Evolutionary conservation across 2,888 invertebrate species (phyloP).

Genomic region (Ethmia dodecea): DNA sequence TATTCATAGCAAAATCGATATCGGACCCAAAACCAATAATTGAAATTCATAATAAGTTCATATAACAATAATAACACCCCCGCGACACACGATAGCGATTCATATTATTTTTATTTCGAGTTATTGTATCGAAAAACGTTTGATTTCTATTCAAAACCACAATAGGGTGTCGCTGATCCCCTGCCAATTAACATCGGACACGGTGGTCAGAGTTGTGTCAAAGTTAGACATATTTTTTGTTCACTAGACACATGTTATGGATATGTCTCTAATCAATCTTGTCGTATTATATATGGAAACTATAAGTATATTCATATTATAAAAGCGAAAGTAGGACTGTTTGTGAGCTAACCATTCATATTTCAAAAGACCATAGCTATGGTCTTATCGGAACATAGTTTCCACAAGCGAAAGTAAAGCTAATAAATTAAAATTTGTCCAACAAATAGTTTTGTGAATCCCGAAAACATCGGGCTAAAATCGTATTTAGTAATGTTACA

Average conservation of each 20-base stretch:
- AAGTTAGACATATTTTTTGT: conserved; percentile 58
- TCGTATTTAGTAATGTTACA: background rate
- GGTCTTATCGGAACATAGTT: no score
- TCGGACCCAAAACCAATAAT: no score
- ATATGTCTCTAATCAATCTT: conserved; percentile 17
- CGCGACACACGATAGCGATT: conserved; percentile 52
- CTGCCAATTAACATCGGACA: conserved; percentile 73
- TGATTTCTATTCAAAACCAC: conserved; percentile 44
- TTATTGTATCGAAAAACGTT: conserved; percentile 57
- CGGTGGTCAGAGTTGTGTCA: conserved; percentile 67
- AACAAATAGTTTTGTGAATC: no score
- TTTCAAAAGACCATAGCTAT: no score
- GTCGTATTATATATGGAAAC: conserved; percentile 1
- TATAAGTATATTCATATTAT: conserved; percentile 6
- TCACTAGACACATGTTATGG: conserved; percentile 27
- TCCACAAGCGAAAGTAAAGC: no score
- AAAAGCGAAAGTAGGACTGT: no score
- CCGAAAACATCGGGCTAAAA: background rate
- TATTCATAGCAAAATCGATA: no score
- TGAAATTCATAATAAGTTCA: conserved; percentile 9
- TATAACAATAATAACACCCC: conserved; percentile 47
- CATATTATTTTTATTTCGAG: conserved; percentile 64
- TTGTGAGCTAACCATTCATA: no score
- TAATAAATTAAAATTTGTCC: no score
- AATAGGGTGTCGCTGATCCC: conserved; percentile 51